Evolutionary conservation across 2,888 invertebrate genomes (phyloP), one percentile per base, ranked within the genome.

Genomic region (Mechanitis messenoides): DNA sequence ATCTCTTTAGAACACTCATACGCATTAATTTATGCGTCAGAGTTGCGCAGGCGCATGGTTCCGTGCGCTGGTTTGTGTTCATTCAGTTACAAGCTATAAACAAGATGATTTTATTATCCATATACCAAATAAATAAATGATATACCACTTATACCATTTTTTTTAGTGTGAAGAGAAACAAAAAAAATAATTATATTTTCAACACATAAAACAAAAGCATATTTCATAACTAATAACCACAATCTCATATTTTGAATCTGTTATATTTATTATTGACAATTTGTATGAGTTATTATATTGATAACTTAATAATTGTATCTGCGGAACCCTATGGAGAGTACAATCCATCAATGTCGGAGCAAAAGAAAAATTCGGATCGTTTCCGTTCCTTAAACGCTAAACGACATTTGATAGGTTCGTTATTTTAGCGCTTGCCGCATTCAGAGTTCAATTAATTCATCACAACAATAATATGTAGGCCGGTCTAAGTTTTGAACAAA

Each of bases 331-430:
- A 66, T 68, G 69, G 70, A 67, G 63, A 66, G 65, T 56, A 56
- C 64, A 63, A 72, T 73, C 73, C 71, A 72, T 71, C 70, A 72
- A 68, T 68, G 70, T 70, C 69, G 64, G 61, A 55, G 55, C 55
- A 67, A 68, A 69, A 69, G 66, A 70, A 69, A 69, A 67, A 67
- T 57, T 66, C 66, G 58, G 67, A 69, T 70, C 69, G 60, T 68
- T 69, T 69, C 69, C 69, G 70, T 61, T 64, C 60, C 61, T 56
- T 62, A 63, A 61, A 66, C 55, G 71, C 73, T 81, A 78, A 86
- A 70, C 73, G 83, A 75, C 76, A 84, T 84, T 84, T 83, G 81
- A 87, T 85, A 81, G 76, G 70, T 59, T 65, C 60, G 71, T 69
- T 76, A 80, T 77, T 81, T 83, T 81, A 80, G 74, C 74, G 74